These are phyloP conservation scores for Psittacus erithacus DNA, from an alignment of 2,113 vertebrate genomes.

Conservation along the genomic window DNA sequence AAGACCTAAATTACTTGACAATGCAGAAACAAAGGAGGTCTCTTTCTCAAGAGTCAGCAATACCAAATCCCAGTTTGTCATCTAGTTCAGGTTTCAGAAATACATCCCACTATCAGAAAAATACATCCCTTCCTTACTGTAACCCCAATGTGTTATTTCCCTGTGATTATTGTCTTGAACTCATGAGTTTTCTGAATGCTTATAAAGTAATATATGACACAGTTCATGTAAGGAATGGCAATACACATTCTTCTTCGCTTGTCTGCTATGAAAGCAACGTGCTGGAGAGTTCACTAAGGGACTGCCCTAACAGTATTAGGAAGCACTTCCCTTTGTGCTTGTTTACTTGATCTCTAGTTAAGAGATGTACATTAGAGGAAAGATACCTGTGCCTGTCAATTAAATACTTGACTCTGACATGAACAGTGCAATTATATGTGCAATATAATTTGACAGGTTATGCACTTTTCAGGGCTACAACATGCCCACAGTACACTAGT, in stretches of 20 bases:
- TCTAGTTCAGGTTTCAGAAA: background rate
- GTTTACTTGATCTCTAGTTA: background rate
- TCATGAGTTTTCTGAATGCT: background rate
- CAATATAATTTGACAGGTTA: background rate
- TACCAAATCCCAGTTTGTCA: background rate
- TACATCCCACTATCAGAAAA: background rate
- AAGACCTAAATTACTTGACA: background rate
- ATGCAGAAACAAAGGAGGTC: background rate
- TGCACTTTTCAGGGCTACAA: background rate
- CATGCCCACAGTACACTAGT: rapidly evolving
- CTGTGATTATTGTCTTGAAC: background rate
- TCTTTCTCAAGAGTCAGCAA: background rate
- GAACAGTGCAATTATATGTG: background rate
- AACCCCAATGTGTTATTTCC: background rate
- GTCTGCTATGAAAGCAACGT: background rate
- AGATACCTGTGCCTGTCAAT: background rate
- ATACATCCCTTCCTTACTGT: background rate
- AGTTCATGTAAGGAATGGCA: background rate
- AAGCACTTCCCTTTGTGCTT: background rate
- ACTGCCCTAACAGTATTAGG: background rate
- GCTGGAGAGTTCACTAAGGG: background rate
- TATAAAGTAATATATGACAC: background rate
- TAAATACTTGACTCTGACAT: background rate
- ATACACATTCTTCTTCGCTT: background rate
- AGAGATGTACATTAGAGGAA: background rate